These are phyloP conservation scores for Taurulus bubalis DNA, from an alignment of 2,113 vertebrate species.

Conservation along the genomic window DNA sequence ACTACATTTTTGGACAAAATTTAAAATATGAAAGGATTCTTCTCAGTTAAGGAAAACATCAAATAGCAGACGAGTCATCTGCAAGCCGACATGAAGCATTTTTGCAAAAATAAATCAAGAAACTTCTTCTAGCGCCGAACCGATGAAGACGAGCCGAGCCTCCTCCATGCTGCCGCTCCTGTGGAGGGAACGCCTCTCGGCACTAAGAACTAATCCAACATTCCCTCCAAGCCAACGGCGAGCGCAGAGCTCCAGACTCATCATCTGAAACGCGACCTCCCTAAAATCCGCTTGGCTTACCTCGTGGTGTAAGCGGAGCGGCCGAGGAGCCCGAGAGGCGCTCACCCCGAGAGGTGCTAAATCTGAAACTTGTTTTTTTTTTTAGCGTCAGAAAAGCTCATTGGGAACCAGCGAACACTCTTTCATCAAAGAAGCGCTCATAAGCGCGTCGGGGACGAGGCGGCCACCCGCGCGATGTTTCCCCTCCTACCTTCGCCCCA, in stretches of 20 bases:
- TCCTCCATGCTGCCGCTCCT: not conserved
- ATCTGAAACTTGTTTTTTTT: constrained; percentile 67
- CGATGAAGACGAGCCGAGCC: not conserved
- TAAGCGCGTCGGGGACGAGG: constrained; percentile 85
- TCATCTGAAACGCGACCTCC: constrained; percentile 8
- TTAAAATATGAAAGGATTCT: no score
- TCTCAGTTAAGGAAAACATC: no score
- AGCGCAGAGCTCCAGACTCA: not conserved
- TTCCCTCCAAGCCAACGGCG: not conserved
- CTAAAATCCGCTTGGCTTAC: constrained; percentile 77
- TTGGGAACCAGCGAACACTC: constrained; percentile 83
- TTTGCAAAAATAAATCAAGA: not conserved
- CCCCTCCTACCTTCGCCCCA: constrained; percentile 85
- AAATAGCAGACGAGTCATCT: no score
- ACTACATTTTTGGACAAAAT: no score
- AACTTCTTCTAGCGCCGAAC: not conserved
- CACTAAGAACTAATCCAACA: not conserved
- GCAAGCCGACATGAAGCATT: no score
- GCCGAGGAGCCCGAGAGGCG: constrained; percentile 38
- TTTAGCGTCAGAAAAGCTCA: constrained; percentile 82
- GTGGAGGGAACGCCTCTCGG: not conserved
- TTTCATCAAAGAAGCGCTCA: constrained; percentile 85
- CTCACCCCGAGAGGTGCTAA: constrained; percentile 69
- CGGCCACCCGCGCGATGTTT: constrained; percentile 90
- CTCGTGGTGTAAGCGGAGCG: constrained; percentile 66